Base-by-base conservation (phyloP, 2,113 vertebrate species). In the Sceloporus undulatus region DNA sequence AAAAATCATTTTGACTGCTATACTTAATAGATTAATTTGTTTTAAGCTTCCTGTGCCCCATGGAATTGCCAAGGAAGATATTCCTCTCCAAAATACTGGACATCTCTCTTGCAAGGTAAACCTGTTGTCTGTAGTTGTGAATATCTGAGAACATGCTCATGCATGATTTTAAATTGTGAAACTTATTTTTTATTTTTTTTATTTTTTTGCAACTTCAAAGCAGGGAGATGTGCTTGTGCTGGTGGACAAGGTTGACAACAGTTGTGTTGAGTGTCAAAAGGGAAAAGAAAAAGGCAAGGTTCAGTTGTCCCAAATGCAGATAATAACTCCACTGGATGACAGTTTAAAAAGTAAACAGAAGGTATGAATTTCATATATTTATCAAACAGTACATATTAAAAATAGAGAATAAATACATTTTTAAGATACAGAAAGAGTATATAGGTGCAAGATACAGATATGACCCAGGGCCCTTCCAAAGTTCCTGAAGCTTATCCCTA, bases 51-150 rank as follows among this genome's bases (percentile, higher is more conserved):
- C 96, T 70, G 95, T 98, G 91, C 97, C 98, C 89, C 98, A 97
- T 85, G 98, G 95, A 88, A 97, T 97, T 92, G 96, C 97, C 93
- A 94, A 93, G 92, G 94, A 95, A 85, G 96, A 98, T 79, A 96
- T 97, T 93, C 95, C 95, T 75, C 96, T 97, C 9, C 96, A 90
- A 85, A 96, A 91, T 56, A 88, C 94, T 0, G 96, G 95, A 92
- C 97, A 98, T 40, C 96, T 97, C 9, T 95, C 98, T 56, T 98
- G 97, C 90, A 98, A 98, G 98, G 98, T 99, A 94, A 95, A 89
- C 68, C 21, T 89, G 85, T 91, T 91, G 86, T 88, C 86, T 79
- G 25, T 38, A 82, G 86, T 83, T 83, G 42, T 71, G 71, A 86
- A 52, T 59, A n/a, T 27, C 65, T 38, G 38, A 38, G 21, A n/a